Conservation (phyloP, 2,113 vertebrate genomes). For the Cavia porcellus region DNA sequence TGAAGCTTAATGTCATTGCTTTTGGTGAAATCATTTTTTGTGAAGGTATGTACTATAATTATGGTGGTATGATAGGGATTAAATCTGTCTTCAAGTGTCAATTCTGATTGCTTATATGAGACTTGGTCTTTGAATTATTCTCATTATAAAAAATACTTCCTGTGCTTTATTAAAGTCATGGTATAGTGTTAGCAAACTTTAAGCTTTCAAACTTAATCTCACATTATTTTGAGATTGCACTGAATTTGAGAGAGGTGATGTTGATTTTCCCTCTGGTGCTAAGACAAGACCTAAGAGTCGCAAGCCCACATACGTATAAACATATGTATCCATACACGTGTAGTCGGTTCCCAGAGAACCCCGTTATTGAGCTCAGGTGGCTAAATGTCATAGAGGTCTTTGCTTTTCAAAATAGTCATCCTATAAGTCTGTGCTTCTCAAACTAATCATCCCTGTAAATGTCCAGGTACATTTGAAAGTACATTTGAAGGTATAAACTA, state of each 20-base stretch:
- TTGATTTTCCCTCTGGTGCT: slow-evolving; percentile 7
- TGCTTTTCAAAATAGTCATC: background rate
- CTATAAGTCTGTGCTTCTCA: background rate
- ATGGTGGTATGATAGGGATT: background rate
- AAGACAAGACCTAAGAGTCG: background rate
- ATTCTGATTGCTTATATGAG: slow-evolving; percentile 3
- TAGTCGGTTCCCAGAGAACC: background rate
- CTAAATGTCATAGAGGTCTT: background rate
- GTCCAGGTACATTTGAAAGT: background rate
- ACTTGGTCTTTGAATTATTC: slow-evolving; percentile 2
- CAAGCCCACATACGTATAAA: background rate
- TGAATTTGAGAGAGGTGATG: background rate
- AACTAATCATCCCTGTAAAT: background rate
- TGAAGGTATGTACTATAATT: background rate
- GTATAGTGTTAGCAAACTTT: slow-evolving; percentile 53
- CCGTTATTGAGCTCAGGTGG: background rate
- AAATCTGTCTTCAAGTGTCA: slow-evolving; percentile 26
- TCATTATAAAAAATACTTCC: slow-evolving; percentile 3
- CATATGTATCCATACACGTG: background rate
- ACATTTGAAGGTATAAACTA: background rate
- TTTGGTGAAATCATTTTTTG: slow-evolving; percentile 14
- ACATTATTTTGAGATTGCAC: background rate
- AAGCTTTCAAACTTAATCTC: slow-evolving; percentile 41
- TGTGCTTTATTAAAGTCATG: slow-evolving; percentile 34
- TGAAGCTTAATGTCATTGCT: background rate